Evolutionary conservation across 2,797 vertebrate genomes (phyloP).

Genomic region (Meda fulgida): DNA sequence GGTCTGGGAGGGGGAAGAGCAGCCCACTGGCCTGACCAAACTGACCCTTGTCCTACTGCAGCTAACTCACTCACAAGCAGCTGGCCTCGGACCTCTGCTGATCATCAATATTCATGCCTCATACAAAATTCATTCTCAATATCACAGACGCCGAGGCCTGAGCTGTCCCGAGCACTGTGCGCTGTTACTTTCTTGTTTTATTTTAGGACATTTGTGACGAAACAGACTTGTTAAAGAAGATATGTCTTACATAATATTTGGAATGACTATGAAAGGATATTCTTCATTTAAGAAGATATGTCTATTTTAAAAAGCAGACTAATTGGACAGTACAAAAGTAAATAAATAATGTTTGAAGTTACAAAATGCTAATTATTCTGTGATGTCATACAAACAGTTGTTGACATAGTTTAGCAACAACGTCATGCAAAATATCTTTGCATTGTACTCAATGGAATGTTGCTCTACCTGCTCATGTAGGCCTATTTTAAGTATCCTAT

Average conservation of each 20-base stretch:
- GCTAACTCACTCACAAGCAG: conserved; percentile 48
- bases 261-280: background rate
- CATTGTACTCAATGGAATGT: conserved; percentile 10
- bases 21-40: conserved; percentile 59
- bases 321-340: background rate
- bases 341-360: background rate
- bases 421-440: background rate
- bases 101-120: conserved; percentile 61
- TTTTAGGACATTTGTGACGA: conserved; percentile 5
- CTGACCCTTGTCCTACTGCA: conserved; percentile 64
- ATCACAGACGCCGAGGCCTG: conserved; percentile 13
- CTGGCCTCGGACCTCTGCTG: conserved; percentile 44
- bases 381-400: background rate
- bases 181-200: conserved; percentile 26
- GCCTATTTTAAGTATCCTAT: background rate
- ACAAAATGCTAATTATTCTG: background rate
- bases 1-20: conserved; percentile 49
- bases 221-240: background rate
- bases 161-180: background rate
- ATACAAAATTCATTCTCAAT: conserved; percentile 55
- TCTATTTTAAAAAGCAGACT: background rate
- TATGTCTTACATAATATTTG: background rate
- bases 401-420: background rate
- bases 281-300: background rate
- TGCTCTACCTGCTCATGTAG: background rate